Conservation (phyloP, 2,113 vertebrate genomes). For the Tapirus terrestris region DNA sequence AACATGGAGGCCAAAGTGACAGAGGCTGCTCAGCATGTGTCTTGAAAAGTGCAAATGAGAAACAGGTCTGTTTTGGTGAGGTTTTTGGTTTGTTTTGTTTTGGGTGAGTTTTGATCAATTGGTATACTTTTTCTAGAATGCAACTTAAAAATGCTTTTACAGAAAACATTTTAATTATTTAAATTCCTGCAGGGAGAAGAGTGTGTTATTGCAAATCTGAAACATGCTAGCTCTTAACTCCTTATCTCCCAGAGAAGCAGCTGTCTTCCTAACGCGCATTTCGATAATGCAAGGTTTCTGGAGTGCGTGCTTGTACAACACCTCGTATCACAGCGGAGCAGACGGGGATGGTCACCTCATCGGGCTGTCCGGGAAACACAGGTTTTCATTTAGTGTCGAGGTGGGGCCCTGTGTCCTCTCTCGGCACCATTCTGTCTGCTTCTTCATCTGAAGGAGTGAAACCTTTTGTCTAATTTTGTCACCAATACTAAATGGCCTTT, state of each 20-base stretch:
- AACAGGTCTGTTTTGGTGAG: not conserved
- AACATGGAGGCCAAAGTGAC: rapidly evolving
- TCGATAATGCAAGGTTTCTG: rapidly evolving
- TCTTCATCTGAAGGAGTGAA: not conserved
- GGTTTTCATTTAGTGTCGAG: not conserved
- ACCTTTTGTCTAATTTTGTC: conserved; percentile 50
- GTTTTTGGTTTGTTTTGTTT: not conserved
- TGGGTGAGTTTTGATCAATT: not conserved
- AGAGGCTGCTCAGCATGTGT: rapidly evolving
- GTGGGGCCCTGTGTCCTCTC: rapidly evolving
- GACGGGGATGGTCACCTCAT: rapidly evolving
- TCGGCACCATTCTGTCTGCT: not conserved
- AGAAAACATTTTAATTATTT: conserved; percentile 46
- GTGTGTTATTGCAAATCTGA: no score
- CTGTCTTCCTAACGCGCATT: rapidly evolving
- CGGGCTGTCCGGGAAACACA: rapidly evolving
- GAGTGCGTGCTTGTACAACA: rapidly evolving
- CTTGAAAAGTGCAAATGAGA: not conserved
- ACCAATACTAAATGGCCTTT: conserved; percentile 60
- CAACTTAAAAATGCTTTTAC: not conserved
- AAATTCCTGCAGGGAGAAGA: not conserved
- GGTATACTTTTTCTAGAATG: not conserved
- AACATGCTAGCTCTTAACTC: no score
- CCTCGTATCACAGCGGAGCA: rapidly evolving
- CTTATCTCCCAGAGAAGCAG: not conserved